These are phyloP conservation scores for Cacatua alba DNA, from an alignment of 2,113 vertebrate species.

Conservation along the genomic window DNA sequence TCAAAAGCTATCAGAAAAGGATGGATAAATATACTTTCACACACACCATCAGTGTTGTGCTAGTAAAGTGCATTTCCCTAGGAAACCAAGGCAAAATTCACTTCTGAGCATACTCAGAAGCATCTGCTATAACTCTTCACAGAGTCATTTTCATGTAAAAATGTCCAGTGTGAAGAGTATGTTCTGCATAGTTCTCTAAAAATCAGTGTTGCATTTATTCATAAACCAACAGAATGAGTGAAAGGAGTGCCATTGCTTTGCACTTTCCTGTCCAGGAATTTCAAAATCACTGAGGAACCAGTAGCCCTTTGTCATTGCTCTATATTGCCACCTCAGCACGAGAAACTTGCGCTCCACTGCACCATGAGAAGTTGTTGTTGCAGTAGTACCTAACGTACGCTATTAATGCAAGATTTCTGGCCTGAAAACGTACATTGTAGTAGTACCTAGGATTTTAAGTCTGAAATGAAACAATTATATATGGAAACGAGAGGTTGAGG, in stretches of 20 bases:
- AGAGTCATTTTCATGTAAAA: not conserved
- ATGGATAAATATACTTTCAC: not conserved
- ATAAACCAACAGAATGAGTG: not conserved
- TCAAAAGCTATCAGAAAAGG: constrained; percentile 16
- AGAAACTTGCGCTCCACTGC: not conserved
- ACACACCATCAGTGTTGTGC: not conserved
- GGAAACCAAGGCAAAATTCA: not conserved
- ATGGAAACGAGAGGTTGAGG: not conserved
- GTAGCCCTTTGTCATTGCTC: not conserved
- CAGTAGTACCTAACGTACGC: not conserved
- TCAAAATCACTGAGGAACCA: not conserved
- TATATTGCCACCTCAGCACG: not conserved
- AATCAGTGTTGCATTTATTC: not conserved
- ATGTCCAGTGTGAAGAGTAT: not conserved
- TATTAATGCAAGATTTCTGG: not conserved
- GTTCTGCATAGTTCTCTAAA: not conserved
- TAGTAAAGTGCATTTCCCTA: not conserved
- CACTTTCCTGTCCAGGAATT: not conserved
- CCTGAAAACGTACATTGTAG: not conserved
- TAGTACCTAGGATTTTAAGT: not conserved
- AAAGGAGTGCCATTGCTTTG: not conserved
- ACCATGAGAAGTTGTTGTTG: not conserved
- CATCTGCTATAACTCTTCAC: not conserved
- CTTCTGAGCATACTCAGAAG: not conserved
- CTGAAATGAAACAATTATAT: not conserved